Percentiles rank a stretch among this genome's conserved stretches.
These are phyloP conservation scores for Manis pentadactyla DNA, from an alignment of 2,797 vertebrate species.

Conservation along the genomic window DNA sequence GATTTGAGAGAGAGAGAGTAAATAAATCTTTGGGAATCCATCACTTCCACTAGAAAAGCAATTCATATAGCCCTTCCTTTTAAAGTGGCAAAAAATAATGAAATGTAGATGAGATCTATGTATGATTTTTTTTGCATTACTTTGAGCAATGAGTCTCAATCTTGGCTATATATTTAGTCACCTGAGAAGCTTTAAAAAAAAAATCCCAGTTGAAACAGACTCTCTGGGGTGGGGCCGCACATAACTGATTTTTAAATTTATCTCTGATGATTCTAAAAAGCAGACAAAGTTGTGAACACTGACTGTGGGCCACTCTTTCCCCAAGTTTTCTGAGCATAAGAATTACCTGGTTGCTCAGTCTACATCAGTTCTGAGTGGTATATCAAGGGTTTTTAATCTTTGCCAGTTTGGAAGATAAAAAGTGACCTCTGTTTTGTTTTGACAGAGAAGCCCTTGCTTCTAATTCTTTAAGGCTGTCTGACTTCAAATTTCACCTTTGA, in stretches of 20 bases:
- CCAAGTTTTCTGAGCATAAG: background rate
- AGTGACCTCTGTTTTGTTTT: background rate
- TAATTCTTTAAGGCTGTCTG: background rate
- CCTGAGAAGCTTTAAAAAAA: background rate
- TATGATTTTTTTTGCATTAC: background rate
- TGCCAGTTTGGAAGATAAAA: background rate
- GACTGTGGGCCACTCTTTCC: background rate
- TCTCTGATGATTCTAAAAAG: background rate
- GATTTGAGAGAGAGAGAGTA: background rate
- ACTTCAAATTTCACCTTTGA: constrained; percentile 52
- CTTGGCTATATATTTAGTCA: background rate
- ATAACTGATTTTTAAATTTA: background rate
- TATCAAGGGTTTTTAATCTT: background rate
- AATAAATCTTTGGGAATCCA: background rate
- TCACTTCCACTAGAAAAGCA: constrained; percentile 38
- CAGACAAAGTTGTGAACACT: background rate
- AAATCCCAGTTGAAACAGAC: background rate
- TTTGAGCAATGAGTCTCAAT: background rate
- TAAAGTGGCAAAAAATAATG: background rate
- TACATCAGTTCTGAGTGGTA: background rate
- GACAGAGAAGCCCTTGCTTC: constrained; percentile 15
- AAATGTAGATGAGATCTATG: background rate
- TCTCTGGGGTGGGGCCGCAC: background rate
- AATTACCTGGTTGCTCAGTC: background rate
- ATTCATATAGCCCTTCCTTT: background rate